Evolutionary conservation across 2,797 vertebrate genomes (phyloP).

Genomic region (Synanceia verrucosa): DNA sequence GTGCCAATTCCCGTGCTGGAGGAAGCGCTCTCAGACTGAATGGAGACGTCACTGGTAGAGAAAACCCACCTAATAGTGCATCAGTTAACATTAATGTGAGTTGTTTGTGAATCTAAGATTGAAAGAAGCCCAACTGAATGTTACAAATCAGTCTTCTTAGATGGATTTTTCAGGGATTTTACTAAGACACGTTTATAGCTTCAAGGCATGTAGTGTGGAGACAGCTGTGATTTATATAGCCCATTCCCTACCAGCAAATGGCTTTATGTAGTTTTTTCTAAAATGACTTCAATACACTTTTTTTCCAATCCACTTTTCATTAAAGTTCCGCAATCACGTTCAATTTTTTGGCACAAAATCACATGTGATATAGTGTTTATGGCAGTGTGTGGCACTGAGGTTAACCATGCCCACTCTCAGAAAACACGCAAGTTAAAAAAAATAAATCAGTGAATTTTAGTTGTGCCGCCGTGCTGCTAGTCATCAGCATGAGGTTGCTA

Average conservation of each 20-base stretch:
- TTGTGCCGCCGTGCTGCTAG: neutral
- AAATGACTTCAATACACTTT: conserved; percentile 5
- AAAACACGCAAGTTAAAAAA: neutral
- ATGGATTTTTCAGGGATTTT: conserved; percentile 20
- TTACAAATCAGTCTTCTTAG: neutral
- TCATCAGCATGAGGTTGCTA: neutral
- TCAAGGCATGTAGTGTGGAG: conserved; percentile 9
- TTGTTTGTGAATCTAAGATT: neutral
- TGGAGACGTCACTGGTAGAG: neutral
- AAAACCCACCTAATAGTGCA: conserved; percentile 5
- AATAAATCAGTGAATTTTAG: neutral
- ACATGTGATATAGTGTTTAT: conserved; percentile 9
- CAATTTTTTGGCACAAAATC: conserved; percentile 7
- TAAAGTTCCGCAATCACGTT: conserved; percentile 7
- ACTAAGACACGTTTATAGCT: conserved; percentile 9
- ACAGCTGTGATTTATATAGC: conserved; percentile 43
- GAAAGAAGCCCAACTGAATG: conserved; percentile 7
- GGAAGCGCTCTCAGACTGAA: conserved; percentile 3
- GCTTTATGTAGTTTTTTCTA: conserved; percentile 4
- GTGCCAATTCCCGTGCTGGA: neutral
- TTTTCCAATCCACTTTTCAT: neutral
- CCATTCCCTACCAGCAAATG: conserved; percentile 23
- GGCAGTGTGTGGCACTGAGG: neutral
- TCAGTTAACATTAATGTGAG: neutral
- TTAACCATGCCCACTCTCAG: conserved; percentile 18